Evolutionary conservation across 2,797 vertebrate species (phyloP).

Genomic region (Manis pentadactyla): DNA sequence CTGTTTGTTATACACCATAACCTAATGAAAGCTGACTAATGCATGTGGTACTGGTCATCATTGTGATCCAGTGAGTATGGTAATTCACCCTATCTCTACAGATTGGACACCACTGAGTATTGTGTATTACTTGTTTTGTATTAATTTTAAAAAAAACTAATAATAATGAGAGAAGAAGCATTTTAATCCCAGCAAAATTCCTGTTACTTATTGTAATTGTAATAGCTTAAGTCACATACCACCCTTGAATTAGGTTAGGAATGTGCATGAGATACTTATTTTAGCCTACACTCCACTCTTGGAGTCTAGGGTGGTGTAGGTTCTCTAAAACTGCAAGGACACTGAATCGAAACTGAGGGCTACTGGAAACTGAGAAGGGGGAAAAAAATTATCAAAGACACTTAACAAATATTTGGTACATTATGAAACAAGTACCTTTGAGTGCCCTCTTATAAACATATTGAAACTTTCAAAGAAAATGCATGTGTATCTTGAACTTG

Average conservation of each 20-base stretch:
- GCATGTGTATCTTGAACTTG: not conserved
- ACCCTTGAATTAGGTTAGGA: not conserved
- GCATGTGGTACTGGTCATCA: not conserved
- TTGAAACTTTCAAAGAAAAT: constrained; percentile 3
- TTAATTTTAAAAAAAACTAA: not conserved
- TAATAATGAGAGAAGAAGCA: not conserved
- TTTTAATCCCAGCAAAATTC: not conserved
- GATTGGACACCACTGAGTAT: not conserved
- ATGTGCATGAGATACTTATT: not conserved
- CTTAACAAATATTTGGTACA: not conserved
- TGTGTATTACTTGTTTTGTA: not conserved
- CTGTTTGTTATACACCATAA: not conserved
- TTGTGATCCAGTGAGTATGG: not conserved
- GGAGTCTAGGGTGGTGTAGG: not conserved
- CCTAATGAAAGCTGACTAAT: not conserved
- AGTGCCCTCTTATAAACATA: not conserved
- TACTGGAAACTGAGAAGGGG: not conserved
- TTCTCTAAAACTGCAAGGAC: not conserved
- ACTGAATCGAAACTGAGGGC: not conserved
- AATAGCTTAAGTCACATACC: not conserved
- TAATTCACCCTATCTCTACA: not conserved
- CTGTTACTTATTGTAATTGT: not conserved
- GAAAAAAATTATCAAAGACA: not conserved
- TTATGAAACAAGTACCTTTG: not conserved
- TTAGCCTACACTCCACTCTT: not conserved